Conservation (phyloP, 1,140 invertebrate species). For the Fopius arisanus region DNA sequence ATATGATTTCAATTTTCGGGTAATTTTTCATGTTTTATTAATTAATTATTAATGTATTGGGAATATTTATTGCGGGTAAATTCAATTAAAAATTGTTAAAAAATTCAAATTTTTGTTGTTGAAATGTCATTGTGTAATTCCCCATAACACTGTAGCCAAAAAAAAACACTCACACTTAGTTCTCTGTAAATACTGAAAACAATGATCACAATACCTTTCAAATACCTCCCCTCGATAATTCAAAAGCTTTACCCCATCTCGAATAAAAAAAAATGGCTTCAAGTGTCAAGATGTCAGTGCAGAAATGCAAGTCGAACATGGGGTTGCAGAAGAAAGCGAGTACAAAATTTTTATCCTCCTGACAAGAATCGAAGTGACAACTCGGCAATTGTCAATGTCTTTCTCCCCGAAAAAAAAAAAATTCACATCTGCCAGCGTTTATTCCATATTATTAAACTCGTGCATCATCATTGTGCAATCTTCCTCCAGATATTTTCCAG, state of each 20-base stretch:
- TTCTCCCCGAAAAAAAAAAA: neutral
- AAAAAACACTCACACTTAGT: no score
- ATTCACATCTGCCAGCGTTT: constrained; percentile 37
- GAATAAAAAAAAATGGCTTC: constrained; percentile 46
- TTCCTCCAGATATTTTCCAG: neutral
- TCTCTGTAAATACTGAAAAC: no score
- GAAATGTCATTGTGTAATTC: no score
- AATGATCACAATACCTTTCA: neutral
- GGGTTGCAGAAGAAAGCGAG: constrained; percentile 38
- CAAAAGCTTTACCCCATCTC: constrained; percentile 32
- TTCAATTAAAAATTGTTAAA: no score
- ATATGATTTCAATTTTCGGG: neutral
- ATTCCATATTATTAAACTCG: constrained; percentile 52
- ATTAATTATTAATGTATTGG: no score
- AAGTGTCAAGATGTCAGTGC: constrained; percentile 53
- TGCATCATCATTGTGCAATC: constrained; percentile 41
- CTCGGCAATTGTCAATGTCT: constrained; percentile 23
- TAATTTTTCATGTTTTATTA: neutral
- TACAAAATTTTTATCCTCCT: constrained; percentile 29
- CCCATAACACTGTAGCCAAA: neutral
- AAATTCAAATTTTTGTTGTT: no score
- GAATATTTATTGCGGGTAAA: no score
- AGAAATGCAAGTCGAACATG: constrained; percentile 22
- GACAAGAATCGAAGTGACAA: constrained; percentile 42
- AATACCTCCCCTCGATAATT: neutral